Conservation (phyloP, 2,113 vertebrate species). For the Hydrolagus affinis region DNA sequence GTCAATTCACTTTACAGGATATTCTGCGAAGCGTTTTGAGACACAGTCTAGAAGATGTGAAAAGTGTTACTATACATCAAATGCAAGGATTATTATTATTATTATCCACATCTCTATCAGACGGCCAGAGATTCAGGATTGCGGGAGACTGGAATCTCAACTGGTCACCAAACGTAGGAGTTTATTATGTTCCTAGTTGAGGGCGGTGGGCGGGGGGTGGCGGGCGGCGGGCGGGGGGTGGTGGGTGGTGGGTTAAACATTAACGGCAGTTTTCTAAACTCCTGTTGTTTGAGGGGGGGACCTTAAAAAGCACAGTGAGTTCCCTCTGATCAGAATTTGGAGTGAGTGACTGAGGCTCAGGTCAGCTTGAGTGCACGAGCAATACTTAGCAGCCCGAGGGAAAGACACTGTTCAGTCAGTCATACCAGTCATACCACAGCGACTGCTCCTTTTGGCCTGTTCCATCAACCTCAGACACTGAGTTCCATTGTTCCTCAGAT, state of each 20-base stretch:
- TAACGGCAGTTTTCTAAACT: not conserved
- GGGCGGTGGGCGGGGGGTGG: not conserved
- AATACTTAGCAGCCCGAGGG: not conserved
- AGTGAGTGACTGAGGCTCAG: slow-evolving; percentile 1
- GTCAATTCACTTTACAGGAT: too few relatives aligned
- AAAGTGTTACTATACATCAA: too few relatives aligned
- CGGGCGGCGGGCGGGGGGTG: too few relatives aligned
- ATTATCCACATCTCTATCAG: too few relatives aligned
- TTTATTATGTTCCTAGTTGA: too few relatives aligned
- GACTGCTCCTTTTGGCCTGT: not conserved
- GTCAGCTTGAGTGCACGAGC: slow-evolving; percentile 10
- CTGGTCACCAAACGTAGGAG: too few relatives aligned
- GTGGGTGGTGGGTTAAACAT: not conserved
- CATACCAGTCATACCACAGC: slow-evolving; percentile 12
- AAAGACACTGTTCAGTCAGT: not conserved
- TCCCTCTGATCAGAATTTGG: slow-evolving; percentile 7
- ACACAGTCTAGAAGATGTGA: too few relatives aligned
- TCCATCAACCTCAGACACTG: slow-evolving; percentile 4
- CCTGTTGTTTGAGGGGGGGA: not conserved
- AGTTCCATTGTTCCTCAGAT: not conserved
- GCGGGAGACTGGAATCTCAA: too few relatives aligned
- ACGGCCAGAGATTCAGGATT: too few relatives aligned
- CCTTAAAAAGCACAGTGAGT: not conserved
- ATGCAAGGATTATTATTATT: too few relatives aligned
- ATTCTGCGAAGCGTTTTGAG: too few relatives aligned